These are phyloP conservation scores for Isotomurus palustris DNA, from an alignment of 2,888 invertebrate species.

Conservation along the genomic window DNA sequence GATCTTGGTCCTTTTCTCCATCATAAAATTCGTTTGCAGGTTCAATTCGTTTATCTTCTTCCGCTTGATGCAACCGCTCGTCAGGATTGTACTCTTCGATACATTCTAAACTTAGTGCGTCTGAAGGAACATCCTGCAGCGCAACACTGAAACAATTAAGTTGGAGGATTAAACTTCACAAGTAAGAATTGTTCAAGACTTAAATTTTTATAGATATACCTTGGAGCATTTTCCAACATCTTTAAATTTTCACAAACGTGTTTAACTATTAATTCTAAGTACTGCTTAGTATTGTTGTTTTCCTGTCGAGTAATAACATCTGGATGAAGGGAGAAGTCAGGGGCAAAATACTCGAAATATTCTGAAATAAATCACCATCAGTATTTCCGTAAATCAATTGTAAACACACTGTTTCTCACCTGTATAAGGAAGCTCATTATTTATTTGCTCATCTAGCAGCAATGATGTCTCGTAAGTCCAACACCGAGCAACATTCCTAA, in stretches of 20 bases:
- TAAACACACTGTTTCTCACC: slow-evolving; percentile 46
- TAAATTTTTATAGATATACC: slow-evolving; percentile 37
- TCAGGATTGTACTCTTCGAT: slow-evolving; percentile 79
- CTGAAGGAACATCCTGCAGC: slow-evolving; percentile 91
- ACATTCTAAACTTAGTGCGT: slow-evolving; percentile 67
- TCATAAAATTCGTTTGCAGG: slow-evolving; percentile 84
- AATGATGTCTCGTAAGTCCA: slow-evolving; percentile 99
- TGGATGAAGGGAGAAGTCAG: slow-evolving; percentile 93
- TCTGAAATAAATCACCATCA: slow-evolving; percentile 53
- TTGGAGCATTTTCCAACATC: slow-evolving; percentile 87
- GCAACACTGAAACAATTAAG: slow-evolving; percentile 63
- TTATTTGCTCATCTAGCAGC: slow-evolving; percentile 84
- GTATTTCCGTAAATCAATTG: background rate
- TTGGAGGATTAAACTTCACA: background rate
- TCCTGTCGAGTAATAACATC: slow-evolving; percentile 81
- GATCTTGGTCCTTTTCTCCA: slow-evolving; percentile 82
- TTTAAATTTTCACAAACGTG: slow-evolving; percentile 89
- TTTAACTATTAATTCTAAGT: slow-evolving; percentile 79
- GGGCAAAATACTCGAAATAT: slow-evolving; percentile 94
- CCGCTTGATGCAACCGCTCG: slow-evolving; percentile 62
- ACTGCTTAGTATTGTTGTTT: slow-evolving; percentile 93
- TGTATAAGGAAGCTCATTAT: slow-evolving; percentile 90
- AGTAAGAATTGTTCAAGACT: background rate
- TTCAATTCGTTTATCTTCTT: slow-evolving; percentile 77
- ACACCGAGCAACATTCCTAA: slow-evolving; percentile 89